These are phyloP conservation scores for Rhinolophus ferrumequinum DNA, from an alignment of 2,113 vertebrate genomes.

Conservation along the genomic window DNA sequence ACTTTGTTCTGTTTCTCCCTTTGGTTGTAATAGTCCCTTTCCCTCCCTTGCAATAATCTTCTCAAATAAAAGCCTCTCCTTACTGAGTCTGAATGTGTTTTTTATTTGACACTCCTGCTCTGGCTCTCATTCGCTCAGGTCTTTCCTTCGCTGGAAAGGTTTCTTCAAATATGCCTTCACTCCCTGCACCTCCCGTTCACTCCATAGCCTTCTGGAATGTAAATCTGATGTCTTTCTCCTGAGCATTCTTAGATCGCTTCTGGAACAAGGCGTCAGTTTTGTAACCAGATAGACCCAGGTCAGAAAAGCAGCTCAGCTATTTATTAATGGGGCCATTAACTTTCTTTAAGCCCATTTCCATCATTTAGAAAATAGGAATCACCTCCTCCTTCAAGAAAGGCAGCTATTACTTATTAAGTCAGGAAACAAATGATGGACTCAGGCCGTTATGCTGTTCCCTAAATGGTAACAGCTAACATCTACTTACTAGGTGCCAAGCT, in stretches of 20 bases:
- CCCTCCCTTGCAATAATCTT: neutral
- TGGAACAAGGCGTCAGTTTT: neutral
- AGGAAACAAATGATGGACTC: neutral
- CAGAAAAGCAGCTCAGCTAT: neutral
- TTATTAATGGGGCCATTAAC: neutral
- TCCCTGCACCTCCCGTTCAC: neutral
- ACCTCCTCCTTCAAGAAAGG: neutral
- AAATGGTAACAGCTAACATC: neutral
- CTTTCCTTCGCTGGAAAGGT: neutral
- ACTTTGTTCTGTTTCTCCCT: neutral
- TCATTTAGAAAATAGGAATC: neutral
- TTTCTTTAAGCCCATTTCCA: neutral
- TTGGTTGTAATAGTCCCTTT: neutral
- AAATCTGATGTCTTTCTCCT: neutral
- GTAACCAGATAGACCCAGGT: neutral
- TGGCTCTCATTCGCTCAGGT: neutral
- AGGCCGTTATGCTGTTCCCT: neutral
- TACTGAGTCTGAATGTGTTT: neutral
- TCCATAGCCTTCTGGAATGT: neutral
- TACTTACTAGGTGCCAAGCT: neutral
- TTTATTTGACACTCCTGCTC: neutral
- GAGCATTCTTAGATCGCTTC: neutral
- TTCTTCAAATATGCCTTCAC: neutral
- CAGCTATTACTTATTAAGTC: neutral
- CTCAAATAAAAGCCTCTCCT: neutral